Percentiles rank a stretch among this genome's conserved stretches.
Evolutionary conservation across 53 echinoderm and acorn worm species (phyloP).

Genomic region (Patiria pectinifera): DNA sequence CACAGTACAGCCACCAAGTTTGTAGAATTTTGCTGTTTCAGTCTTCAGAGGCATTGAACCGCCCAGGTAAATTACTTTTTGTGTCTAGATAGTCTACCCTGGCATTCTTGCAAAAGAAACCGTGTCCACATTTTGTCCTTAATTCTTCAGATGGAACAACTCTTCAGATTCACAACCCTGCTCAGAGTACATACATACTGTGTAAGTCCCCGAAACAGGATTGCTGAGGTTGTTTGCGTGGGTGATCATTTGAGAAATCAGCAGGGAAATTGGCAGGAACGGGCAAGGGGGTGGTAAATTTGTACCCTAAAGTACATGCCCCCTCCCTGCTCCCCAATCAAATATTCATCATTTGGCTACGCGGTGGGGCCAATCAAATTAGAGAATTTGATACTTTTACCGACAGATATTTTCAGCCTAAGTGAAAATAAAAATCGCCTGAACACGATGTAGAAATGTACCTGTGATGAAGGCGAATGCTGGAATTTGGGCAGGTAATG

Average conservation of each 20-base stretch:
- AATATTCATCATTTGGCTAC: constrained; percentile 43
- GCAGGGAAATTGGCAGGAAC: constrained; percentile 27
- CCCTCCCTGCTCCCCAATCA: constrained; percentile 47
- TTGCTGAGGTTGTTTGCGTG: constrained; percentile 5
- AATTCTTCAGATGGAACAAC: background rate
- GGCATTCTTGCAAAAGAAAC: no score
- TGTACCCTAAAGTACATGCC: constrained; percentile 9
- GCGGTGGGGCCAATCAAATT: constrained; percentile 16
- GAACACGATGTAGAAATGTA: background rate
- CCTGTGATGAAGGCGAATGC: background rate
- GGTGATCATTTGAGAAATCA: constrained; percentile 45
- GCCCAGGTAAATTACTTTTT: no score
- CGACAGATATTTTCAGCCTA: background rate
- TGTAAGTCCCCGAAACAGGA: background rate
- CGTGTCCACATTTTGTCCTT: background rate
- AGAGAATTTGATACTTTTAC: background rate
- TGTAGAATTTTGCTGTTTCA: no score
- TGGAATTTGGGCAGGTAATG: background rate
- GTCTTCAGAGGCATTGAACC: no score
- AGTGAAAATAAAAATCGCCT: background rate
- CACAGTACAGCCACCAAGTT: no score
- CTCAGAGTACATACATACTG: no score
- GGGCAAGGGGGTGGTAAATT: background rate
- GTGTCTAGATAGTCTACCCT: no score
- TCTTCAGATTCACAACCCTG: background rate